phyloP scores from a whole-genome alignment of 1,140 invertebrate species.

The Drosophila kurseongensis region DNA sequence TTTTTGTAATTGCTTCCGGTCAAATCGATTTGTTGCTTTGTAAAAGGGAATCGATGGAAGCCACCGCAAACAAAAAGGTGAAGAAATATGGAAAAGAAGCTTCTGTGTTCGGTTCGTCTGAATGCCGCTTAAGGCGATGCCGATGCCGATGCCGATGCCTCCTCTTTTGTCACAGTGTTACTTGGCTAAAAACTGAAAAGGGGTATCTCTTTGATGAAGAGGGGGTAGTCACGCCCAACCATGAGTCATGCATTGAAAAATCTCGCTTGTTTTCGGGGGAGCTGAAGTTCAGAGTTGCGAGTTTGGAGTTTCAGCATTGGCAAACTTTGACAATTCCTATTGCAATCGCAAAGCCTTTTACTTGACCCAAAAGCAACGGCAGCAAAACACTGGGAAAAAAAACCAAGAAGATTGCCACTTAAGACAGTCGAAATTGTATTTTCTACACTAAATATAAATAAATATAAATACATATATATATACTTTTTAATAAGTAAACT shows the following conservation, averaged over 20 bases:
- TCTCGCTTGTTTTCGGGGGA: slow-evolving; percentile 26
- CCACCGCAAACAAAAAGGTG: slow-evolving; percentile 1
- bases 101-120: slow-evolving; percentile 13
- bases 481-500: too few relatives aligned
- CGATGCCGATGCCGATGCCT: slow-evolving; percentile 18
- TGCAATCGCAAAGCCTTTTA: slow-evolving; percentile 75
- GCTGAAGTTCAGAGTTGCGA: slow-evolving; percentile 1
- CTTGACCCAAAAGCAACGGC: slow-evolving; percentile 74
- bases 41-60: slow-evolving; percentile 31
- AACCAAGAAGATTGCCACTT: background rate
- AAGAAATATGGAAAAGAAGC: slow-evolving; percentile 10
- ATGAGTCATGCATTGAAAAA: slow-evolving; percentile 38
- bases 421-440: too few relatives aligned
- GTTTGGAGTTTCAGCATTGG: slow-evolving; percentile 13
- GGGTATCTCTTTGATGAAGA: background rate
- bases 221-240: slow-evolving; percentile 13
- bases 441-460: too few relatives aligned
- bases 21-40: slow-evolving; percentile 34
- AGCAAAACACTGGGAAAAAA: slow-evolving; percentile 16
- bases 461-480: too few relatives aligned
- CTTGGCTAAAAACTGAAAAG: background rate
- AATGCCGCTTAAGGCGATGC: slow-evolving; percentile 10
- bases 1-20: slow-evolving; percentile 77
- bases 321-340: slow-evolving; percentile 69
- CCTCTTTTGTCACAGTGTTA: slow-evolving; percentile 22